These are phyloP conservation scores for Leptodactylus fallax DNA, from an alignment of 2,797 vertebrate genomes.

Conservation along the genomic window DNA sequence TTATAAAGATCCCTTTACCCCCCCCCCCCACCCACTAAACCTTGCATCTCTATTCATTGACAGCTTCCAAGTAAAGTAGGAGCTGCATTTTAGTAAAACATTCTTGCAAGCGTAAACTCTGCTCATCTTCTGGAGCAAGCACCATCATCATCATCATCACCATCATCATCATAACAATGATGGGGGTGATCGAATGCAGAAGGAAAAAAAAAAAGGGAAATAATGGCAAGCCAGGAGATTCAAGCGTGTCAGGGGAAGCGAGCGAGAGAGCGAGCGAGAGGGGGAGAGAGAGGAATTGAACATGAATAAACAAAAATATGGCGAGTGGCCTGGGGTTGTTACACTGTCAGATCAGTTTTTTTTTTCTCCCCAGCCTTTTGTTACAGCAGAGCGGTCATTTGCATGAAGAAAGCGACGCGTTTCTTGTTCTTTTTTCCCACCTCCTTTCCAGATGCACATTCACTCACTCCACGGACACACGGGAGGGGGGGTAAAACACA, in stretches of 20 bases:
- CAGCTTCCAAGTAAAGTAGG: constrained; percentile 62
- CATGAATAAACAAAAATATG: constrained; percentile 78
- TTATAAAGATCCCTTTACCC: neutral
- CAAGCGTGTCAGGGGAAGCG: constrained; percentile 11
- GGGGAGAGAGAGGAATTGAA: constrained; percentile 64
- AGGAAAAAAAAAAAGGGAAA: neutral
- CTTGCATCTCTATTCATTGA: constrained; percentile 15
- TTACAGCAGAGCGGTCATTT: constrained; percentile 77
- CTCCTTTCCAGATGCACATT: constrained; percentile 44
- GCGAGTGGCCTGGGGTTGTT: constrained; percentile 77
- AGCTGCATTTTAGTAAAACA: constrained; percentile 69
- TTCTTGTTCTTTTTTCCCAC: constrained; percentile 42
- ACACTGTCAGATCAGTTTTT: constrained; percentile 72
- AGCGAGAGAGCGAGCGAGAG: constrained; percentile 27
- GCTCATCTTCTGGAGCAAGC: neutral
- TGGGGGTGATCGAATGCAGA: constrained; percentile 30
- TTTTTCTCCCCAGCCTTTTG: constrained; percentile 68
- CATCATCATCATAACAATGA: constrained; percentile 1
- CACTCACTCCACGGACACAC: constrained; percentile 36
- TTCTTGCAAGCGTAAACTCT: constrained; percentile 68
- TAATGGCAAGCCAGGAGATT: constrained; percentile 5
- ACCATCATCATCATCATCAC: constrained; percentile 1
- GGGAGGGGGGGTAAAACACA: constrained; percentile 21
- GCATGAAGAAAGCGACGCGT: constrained; percentile 72
- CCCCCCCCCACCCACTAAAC: neutral